A percentile compares a stretch with the other conserved stretches of the same genome.
Evolutionary conservation across 2,797 vertebrate species (phyloP).

Genomic region (Zenarchopterus dispar): DNA sequence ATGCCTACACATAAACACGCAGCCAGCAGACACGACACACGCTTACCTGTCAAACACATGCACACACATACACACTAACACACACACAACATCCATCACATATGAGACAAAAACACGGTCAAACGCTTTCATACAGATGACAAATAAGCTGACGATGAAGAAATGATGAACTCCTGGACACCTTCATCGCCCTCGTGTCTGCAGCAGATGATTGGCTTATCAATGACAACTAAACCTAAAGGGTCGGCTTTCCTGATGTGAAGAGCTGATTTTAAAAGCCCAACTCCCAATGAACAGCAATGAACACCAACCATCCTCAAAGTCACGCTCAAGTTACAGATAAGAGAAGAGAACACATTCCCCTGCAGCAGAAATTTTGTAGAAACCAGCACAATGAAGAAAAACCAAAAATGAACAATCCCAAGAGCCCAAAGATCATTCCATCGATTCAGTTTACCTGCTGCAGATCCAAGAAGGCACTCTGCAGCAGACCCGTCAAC

Average conservation of each 20-base stretch:
- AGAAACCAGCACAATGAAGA: slow-evolving; percentile 12
- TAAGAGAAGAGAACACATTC: background rate
- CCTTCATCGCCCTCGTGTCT: slow-evolving; percentile 31
- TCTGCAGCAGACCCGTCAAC: slow-evolving; percentile 24
- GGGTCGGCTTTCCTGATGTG: no score
- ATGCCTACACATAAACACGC: slow-evolving; percentile 94
- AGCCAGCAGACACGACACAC: slow-evolving; percentile 41
- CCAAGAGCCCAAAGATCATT: slow-evolving; percentile 27
- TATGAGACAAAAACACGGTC: slow-evolving; percentile 1
- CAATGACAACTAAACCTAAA: no score
- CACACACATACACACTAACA: slow-evolving; percentile 19
- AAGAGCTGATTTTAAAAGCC: background rate
- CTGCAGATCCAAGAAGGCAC: slow-evolving; percentile 8
- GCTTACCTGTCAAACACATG: slow-evolving; percentile 60
- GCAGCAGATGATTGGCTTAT: slow-evolving; percentile 26
- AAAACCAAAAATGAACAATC: slow-evolving; percentile 37
- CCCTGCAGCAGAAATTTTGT: background rate
- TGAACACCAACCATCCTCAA: background rate
- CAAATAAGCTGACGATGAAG: background rate
- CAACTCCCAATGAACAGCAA: background rate
- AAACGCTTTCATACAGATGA: slow-evolving; percentile 29
- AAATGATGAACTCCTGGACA: slow-evolving; percentile 25
- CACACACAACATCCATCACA: background rate
- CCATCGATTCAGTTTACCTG: no score
- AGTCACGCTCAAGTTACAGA: background rate